Base-by-base conservation (phyloP, 2,888 invertebrate genomes). In the Caradrina kadenii region DNA sequence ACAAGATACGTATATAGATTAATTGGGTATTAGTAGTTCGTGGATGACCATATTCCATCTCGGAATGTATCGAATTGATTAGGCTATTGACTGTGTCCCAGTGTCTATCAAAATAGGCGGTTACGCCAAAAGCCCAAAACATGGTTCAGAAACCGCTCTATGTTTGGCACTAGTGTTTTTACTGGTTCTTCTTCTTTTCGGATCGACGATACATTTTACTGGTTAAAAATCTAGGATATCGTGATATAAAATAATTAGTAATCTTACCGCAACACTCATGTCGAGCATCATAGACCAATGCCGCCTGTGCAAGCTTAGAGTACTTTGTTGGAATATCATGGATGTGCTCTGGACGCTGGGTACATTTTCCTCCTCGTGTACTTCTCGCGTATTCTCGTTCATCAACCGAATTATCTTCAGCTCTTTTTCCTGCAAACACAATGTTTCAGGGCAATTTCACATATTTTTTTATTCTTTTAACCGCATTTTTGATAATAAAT, bases 321-420 rank as follows among this genome's bases (percentile, higher is more conserved):
- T 83, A 76, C 94, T 94, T 3, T 82, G 88, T 69, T 88, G 90
- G 21, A 82, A 39, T 15, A 86, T 19, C 63, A 82, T 75, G 1
- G 88, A 86, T 4, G 60, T 19, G 42, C 88, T 90, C 63, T 89
- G 87, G 10, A 87, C 45, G 66, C 64, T 86, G 13, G 76, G 69
- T 8, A 77, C 52, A 19, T 74, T 63, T 0, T 93, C 92, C 0
- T 92, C 93, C 72, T 93, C 93, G 45, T 86, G 91, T 2, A 93
- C 88, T 84, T 94, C 93, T 0, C 90, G 90, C 1, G 87, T 76
- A 69, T 94, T 93, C 17, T 92, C 92, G 72, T 92, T 91, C 92
- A 95, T 93, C 64, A 93, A 48, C 65, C 92, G 90, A 49, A 95
- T 92, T 85, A 95, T 91, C 59, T 90, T 89, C 35, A 95, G 80